Base-by-base conservation (phyloP, 2,888 invertebrate genomes). In the Archips xylosteana region DNA sequence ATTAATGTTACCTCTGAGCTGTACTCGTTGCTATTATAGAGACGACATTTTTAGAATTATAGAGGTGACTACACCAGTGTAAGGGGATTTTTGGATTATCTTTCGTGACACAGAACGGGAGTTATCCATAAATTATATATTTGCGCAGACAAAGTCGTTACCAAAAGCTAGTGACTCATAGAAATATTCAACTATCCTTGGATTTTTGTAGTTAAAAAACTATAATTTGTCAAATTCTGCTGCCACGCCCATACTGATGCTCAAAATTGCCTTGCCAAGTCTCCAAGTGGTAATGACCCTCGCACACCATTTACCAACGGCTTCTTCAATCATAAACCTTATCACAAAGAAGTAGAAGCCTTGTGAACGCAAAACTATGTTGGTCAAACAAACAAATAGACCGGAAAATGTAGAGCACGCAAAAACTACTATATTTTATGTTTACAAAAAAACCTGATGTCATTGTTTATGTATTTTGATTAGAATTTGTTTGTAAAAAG, bases 341-440 rank as follows among this genome's bases (percentile, higher is more conserved):
- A 70, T 32, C 8, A 8, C 6, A 34, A 45, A 1, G 10, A n/a
- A 0, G 12, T 39, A 70, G 12, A 42, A 15, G 1, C 2, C 23
- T 3, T 10, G 2, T 10, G 13, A 42, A 42, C 63, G 75, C 70
- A 75, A 76, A 70, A 45, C 71, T n/a, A 76, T 78, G 76, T 75
- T 82, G 81, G 81, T 80, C 81, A 23, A 78, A 75, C 75, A 42
- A 74, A 79, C 78, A 83, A 85, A 76, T 83, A 78, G 77, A 81
- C 81, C 84, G 84, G 84, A 85, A 81, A 82, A 81, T 77, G 76
- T 77, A 49, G 71, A 42, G 36, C 75, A 72, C 71, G 76, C 75
- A 78, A 80, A 78, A 74, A 65, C 68, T 76, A 81, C 62, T 71
- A 76, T 77, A 79, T 54, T 76, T 74, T 70, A 71, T 70, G 60